A percentile compares a stretch with the other conserved stretches of the same genome.
phyloP scores from a whole-genome alignment of 92 coral and sea anemone genomes.

The Umimayanthus kanabou region DNA sequence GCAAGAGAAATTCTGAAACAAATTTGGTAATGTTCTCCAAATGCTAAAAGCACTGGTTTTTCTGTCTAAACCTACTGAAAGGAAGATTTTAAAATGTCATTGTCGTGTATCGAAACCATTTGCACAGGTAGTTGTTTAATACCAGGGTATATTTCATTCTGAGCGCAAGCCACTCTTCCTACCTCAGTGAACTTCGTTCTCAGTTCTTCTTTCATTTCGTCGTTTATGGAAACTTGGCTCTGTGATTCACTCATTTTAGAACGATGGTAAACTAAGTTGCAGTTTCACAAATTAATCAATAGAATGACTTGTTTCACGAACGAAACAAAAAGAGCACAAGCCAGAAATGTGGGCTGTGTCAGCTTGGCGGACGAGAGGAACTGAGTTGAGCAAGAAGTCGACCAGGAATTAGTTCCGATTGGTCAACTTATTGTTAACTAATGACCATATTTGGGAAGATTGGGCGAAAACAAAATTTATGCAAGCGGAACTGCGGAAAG shows the following conservation, averaged over 20 bases:
- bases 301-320: background rate
- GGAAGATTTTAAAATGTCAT: background rate
- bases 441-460: conserved; percentile 31
- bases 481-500: conserved; percentile 40
- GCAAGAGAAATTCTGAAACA: background rate
- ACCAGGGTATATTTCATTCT: background rate
- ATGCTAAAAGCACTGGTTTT: background rate
- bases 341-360: conserved; percentile 37
- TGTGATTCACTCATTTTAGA: conserved; percentile 35
- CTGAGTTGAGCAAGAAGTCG: conserved; percentile 3
- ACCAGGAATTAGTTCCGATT: conserved; percentile 22
- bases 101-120: conserved; percentile 13
- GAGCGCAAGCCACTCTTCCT: background rate
- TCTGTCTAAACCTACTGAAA: background rate
- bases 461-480: background rate
- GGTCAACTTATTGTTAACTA: conserved; percentile 29
- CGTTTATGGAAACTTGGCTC: conserved; percentile 32
- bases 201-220: conserved; percentile 16
- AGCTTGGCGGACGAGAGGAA: conserved; percentile 23
- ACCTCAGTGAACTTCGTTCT: conserved; percentile 30
- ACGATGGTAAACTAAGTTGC: background rate
- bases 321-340: background rate
- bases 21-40: background rate
- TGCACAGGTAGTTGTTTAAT: background rate
- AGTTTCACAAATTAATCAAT: background rate